A percentile compares a stretch with the other conserved stretches of the same genome.
These are phyloP conservation scores for Xestia c-nigrum DNA, from an alignment of 2,888 invertebrate genomes.

Conservation along the genomic window DNA sequence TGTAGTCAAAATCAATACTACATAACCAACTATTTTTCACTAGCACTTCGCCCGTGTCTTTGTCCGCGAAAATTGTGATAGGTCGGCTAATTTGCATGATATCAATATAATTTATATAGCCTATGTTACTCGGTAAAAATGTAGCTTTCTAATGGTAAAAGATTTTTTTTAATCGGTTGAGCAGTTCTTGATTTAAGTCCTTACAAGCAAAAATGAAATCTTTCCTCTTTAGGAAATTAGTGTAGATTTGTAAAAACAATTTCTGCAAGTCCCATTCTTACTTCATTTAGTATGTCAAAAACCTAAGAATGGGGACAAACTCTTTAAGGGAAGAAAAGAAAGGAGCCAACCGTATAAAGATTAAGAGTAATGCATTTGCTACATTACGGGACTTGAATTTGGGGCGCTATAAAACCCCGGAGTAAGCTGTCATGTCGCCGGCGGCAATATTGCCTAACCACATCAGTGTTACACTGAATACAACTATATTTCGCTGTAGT, in stretches of 20 bases:
- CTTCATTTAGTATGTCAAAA: constrained; percentile 15
- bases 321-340: constrained; percentile 34
- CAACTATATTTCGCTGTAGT: constrained; percentile 1
- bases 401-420: constrained; percentile 63
- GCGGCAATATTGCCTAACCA: constrained; percentile 49
- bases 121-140: too few relatives aligned
- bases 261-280: too few relatives aligned
- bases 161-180: too few relatives aligned
- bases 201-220: too few relatives aligned
- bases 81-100: too few relatives aligned
- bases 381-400: constrained; percentile 63
- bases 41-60: too few relatives aligned
- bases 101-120: too few relatives aligned
- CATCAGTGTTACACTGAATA: constrained; percentile 35
- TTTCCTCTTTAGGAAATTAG: too few relatives aligned
- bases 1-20: neutral
- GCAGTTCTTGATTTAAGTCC: too few relatives aligned
- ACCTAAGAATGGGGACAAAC: constrained; percentile 44
- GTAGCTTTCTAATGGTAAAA: too few relatives aligned
- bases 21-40: neutral
- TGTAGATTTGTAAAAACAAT: neutral
- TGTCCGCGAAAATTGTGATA: too few relatives aligned
- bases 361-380: constrained; percentile 69
- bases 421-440: constrained; percentile 58
- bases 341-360: constrained; percentile 57